Evolutionary conservation across 1,140 invertebrate genomes (phyloP).

Genomic region (Globodera rostochiensis): DNA sequence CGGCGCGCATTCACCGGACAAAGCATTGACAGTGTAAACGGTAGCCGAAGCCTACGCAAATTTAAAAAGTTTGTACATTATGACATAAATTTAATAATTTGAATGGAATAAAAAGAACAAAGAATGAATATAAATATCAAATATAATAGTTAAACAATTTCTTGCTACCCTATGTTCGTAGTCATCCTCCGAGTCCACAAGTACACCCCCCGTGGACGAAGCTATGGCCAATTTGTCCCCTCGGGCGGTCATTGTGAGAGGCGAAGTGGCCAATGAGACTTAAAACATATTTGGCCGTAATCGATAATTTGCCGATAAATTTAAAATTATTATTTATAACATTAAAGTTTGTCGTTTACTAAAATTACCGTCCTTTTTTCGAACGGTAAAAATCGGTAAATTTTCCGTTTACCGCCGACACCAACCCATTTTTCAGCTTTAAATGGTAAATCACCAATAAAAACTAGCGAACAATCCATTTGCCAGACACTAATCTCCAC

Average conservation of each 20-base stretch:
- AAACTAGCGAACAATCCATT: too few species aligned
- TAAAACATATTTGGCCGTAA: neutral
- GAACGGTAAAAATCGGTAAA: too few species aligned
- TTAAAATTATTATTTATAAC: too few species aligned
- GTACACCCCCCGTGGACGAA: constrained; percentile 25
- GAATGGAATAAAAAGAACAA: constrained; percentile 1
- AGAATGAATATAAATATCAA: neutral
- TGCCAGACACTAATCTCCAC: too few species aligned
- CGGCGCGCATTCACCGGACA: constrained; percentile 25
- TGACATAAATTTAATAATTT: neutral
- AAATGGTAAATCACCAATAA: too few species aligned
- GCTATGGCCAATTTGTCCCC: constrained; percentile 12
- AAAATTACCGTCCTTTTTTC: too few species aligned
- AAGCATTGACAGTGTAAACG: constrained; percentile 26
- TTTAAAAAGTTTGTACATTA: constrained; percentile 16
- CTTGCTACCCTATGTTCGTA: constrained; percentile 38
- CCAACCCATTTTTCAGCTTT: too few species aligned
- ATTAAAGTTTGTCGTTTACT: too few species aligned
- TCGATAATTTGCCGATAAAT: too few species aligned
- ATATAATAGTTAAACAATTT: neutral
- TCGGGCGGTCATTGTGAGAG: constrained; percentile 28
- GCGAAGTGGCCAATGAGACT: constrained; percentile 24
- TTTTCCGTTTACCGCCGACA: too few species aligned
- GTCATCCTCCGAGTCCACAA: constrained; percentile 29
- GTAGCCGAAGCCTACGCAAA: constrained; percentile 19